Percentiles rank a stretch among this genome's conserved stretches.
Conservation (phyloP, 2,888 invertebrate species). For the Cremastinae sp. region DNA sequence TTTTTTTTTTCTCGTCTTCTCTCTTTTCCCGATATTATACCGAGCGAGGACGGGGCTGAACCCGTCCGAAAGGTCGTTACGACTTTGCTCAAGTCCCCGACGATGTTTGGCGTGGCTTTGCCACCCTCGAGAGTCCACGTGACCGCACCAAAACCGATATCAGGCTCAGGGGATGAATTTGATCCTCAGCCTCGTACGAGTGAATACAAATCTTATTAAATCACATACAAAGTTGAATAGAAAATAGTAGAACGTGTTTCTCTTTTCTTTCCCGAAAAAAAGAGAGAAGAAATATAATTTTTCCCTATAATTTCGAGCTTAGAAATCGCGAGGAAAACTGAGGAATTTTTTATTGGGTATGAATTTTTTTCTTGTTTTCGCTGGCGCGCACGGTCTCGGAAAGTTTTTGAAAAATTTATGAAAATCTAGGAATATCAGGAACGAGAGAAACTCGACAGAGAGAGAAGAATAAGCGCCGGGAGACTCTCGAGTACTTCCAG, state of each 20-base stretch:
- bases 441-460: conserved; percentile 1
- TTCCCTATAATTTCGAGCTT: too few species aligned
- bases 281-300: too few species aligned
- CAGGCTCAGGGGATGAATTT: conserved; percentile 22
- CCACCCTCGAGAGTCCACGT: conserved; percentile 38
- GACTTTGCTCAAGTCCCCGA: conserved; percentile 1
- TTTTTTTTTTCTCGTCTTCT: too few species aligned
- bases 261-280: too few species aligned
- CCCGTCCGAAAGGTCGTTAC: conserved; percentile 11
- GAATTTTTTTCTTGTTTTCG: conserved; percentile 7
- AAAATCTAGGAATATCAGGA: neutral
- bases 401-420: too few species aligned
- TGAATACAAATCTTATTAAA: neutral
- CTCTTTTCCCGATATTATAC: too few species aligned
- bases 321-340: neutral
- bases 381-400: too few species aligned
- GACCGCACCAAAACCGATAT: conserved; percentile 44
- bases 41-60: neutral
- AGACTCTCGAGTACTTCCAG: neutral
- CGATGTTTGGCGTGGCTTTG: conserved; percentile 7
- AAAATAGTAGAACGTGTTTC: too few species aligned
- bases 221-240: neutral
- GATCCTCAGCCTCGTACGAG: neutral
- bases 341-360: too few species aligned
- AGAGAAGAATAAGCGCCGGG: conserved; percentile 16